Evolutionary conservation across 2,888 invertebrate genomes (phyloP).

Genomic region (Microctonus brassicae): DNA sequence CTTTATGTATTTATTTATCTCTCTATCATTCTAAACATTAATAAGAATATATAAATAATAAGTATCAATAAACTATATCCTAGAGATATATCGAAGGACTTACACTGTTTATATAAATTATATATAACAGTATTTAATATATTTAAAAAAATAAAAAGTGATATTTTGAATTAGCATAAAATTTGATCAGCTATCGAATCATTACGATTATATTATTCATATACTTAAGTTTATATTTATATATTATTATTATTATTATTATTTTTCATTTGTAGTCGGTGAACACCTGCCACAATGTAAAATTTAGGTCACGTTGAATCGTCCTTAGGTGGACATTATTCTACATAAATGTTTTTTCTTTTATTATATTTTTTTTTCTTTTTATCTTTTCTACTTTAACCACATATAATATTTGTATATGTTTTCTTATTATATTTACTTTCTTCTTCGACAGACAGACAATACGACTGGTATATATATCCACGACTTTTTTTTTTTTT

Average conservation of each 20-base stretch:
- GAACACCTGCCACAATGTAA: constrained; percentile 10
- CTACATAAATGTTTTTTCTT: not conserved
- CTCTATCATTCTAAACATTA: constrained; percentile 4
- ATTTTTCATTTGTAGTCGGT: not conserved
- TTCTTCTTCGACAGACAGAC: not conserved
- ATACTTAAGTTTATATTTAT: not conserved
- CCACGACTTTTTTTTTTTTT: too few species aligned
- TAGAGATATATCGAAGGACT: too few species aligned
- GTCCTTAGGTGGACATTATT: not conserved
- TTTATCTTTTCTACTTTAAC: not conserved
- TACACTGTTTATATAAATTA: not conserved
- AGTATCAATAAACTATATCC: not conserved
- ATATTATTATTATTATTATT: too few species aligned
- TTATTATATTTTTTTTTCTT: not conserved
- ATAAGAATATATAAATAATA: not conserved
- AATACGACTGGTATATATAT: not conserved
- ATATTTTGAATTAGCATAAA: too few species aligned
- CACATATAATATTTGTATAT: too few species aligned
- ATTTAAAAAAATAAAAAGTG: too few species aligned
- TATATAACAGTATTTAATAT: too few species aligned
- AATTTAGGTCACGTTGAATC: constrained; percentile 16
- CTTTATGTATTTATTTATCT: not conserved
- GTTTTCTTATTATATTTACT: not conserved
- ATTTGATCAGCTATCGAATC: too few species aligned
- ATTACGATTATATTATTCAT: not conserved